A percentile compares a stretch with the other conserved stretches of the same genome.
phyloP scores from a whole-genome alignment of 1,140 invertebrate genomes.

The Pollicipes pollicipes region DNA sequence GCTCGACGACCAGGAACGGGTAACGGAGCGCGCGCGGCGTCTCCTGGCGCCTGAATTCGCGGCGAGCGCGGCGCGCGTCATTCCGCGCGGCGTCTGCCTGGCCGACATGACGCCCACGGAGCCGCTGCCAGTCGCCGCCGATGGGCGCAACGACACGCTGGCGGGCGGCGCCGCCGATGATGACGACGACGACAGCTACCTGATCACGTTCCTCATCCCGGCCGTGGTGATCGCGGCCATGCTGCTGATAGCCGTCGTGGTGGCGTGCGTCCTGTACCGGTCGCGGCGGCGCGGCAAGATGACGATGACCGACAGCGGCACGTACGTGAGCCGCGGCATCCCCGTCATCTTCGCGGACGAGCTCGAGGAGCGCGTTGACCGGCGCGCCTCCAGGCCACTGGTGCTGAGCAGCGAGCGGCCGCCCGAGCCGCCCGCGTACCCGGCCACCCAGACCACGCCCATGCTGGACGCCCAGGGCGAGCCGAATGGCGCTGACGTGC shows the following conservation, averaged over 20 bases:
- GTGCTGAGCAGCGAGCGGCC: conserved; percentile 86
- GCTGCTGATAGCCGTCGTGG: conserved; percentile 62
- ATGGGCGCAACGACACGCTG: conserved; percentile 51
- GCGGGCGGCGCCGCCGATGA: conserved; percentile 35
- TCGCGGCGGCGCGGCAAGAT: conserved; percentile 62
- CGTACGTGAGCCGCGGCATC: conserved; percentile 71
- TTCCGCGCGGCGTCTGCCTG: conserved; percentile 49
- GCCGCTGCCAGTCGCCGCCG: conserved; percentile 37
- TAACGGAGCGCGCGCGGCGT: conserved; percentile 30
- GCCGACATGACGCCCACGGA: conserved; percentile 31
- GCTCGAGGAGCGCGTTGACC: conserved; percentile 67
- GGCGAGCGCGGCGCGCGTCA: conserved; percentile 48
- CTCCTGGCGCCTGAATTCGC: conserved; percentile 58
- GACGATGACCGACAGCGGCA: conserved; percentile 41
- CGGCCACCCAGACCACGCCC: conserved; percentile 36
- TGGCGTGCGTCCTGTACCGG: conserved; percentile 74
- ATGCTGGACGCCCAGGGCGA: conserved; percentile 28
- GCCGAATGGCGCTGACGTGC: conserved; percentile 20
- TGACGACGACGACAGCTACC: conserved; percentile 47
- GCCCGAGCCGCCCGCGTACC: conserved; percentile 58
- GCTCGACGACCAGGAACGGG: conserved; percentile 21
- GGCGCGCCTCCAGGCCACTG: conserved; percentile 67
- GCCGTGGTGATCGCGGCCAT: conserved; percentile 74
- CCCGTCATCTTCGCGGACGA: conserved; percentile 87
- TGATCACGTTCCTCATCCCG: conserved; percentile 73